A percentile compares a stretch with the other conserved stretches of the same genome.
phyloP scores from a whole-genome alignment of 2,797 vertebrate genomes.

The Erpetoichthys calabaricus region DNA sequence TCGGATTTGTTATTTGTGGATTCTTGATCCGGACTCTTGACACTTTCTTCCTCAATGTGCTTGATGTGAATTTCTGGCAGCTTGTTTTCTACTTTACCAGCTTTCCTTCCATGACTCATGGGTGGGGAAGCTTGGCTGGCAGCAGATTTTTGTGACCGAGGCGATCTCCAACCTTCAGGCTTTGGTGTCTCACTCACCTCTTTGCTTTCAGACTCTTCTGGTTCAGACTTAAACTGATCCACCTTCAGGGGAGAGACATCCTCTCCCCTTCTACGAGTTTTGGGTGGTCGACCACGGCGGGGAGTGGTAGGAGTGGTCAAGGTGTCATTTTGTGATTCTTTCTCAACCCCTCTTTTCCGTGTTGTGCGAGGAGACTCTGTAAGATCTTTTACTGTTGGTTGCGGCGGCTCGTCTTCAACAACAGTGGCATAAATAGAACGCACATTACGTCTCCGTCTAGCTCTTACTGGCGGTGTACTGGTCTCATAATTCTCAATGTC shows the following conservation, averaged over 20 bases:
- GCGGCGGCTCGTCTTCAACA: slow-evolving; percentile 59
- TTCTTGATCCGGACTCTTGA: slow-evolving; percentile 19
- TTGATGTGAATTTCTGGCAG: slow-evolving; percentile 28
- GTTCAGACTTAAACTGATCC: slow-evolving; percentile 54
- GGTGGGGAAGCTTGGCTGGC: slow-evolving; percentile 40
- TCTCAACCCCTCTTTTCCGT: slow-evolving; percentile 71
- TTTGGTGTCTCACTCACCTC: slow-evolving; percentile 60
- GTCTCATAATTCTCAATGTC: slow-evolving; percentile 70
- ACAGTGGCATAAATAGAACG: slow-evolving; percentile 85
- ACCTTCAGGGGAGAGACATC: slow-evolving; percentile 60
- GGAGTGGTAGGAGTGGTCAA: slow-evolving; percentile 55
- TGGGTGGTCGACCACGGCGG: slow-evolving; percentile 76
- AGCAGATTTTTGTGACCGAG: slow-evolving; percentile 69
- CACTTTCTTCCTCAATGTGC: slow-evolving; percentile 33
- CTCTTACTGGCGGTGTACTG: slow-evolving; percentile 66
- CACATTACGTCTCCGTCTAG: slow-evolving; percentile 75
- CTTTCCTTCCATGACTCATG: slow-evolving; percentile 56
- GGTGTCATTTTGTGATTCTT: slow-evolving; percentile 63
- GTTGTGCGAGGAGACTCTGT: slow-evolving; percentile 67
- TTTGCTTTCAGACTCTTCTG: slow-evolving; percentile 56
- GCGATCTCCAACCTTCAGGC: slow-evolving; percentile 78
- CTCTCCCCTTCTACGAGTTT: slow-evolving; percentile 69
- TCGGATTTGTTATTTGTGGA: slow-evolving; percentile 34
- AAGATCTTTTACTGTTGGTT: slow-evolving; percentile 61
- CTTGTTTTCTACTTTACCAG: slow-evolving; percentile 54